These are phyloP conservation scores for Ictalurus punctatus DNA, from an alignment of 2,113 vertebrate genomes.

Conservation along the genomic window DNA sequence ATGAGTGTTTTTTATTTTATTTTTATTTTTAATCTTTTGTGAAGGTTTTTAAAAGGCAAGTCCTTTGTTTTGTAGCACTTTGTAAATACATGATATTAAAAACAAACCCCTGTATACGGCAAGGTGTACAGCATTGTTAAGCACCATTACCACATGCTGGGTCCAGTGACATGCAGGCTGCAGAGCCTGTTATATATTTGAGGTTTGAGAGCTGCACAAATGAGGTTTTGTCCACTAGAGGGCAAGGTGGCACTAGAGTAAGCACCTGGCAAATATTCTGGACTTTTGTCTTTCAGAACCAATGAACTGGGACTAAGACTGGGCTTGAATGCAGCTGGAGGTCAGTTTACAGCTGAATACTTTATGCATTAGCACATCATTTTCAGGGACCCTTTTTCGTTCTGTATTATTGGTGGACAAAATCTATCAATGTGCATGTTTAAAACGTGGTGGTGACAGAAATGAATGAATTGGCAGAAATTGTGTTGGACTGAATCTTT, in stretches of 20 bases:
- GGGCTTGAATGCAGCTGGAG: not conserved
- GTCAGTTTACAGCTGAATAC: not conserved
- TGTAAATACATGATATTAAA: slow-evolving; percentile 37
- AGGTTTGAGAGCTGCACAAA: slow-evolving; percentile 2
- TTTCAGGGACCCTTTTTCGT: slow-evolving; percentile 11
- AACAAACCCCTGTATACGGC: not conserved
- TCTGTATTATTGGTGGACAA: not conserved
- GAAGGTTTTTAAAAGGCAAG: slow-evolving; percentile 16
- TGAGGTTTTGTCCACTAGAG: slow-evolving; percentile 17
- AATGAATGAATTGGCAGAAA: not conserved
- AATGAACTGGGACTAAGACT: slow-evolving; percentile 20
- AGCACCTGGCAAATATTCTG: not conserved
- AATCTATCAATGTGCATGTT: slow-evolving; percentile 16
- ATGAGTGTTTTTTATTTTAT: not conserved
- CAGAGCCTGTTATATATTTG: not conserved
- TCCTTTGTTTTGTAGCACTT: slow-evolving; percentile 44
- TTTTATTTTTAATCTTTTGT: not conserved
- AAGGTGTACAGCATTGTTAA: slow-evolving; percentile 38
- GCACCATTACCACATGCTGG: not conserved
- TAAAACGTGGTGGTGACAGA: not conserved
- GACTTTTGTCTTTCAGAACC: slow-evolving; percentile 14
- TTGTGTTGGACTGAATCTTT: not conserved
- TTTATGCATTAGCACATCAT: slow-evolving; percentile 21
- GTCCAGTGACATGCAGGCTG: not conserved
- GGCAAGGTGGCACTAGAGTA: slow-evolving; percentile 2